Percentiles rank a stretch among this genome's conserved stretches.
Conservation (phyloP, 2,888 invertebrate species). For the Leptinotarsa tumamoca region DNA sequence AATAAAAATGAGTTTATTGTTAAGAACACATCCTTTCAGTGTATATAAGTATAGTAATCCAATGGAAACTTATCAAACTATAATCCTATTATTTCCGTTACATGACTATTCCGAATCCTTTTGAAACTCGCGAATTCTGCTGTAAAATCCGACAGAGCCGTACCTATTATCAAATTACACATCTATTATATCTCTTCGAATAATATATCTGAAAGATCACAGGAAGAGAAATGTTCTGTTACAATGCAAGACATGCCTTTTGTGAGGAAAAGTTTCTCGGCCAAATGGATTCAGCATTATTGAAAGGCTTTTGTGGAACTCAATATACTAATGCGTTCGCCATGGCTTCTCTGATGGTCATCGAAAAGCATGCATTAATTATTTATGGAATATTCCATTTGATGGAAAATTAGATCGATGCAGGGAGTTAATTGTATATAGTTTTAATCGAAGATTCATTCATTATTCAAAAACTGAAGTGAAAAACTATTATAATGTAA, state of each 20-base stretch:
- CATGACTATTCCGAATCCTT: background rate
- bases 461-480: background rate
- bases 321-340: constrained; percentile 34
- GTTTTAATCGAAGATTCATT: background rate
- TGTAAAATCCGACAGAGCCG: background rate
- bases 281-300: constrained; percentile 34
- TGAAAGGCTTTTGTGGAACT: constrained; percentile 33
- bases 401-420: background rate
- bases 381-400: constrained; percentile 11
- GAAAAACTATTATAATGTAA: background rate
- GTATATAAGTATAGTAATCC: no score
- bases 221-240: constrained; percentile 15
- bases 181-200: constrained; percentile 20
- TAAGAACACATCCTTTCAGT: no score
- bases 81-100: background rate
- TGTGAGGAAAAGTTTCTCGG: constrained; percentile 31
- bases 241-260: constrained; percentile 26
- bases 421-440: background rate
- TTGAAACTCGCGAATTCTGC: background rate
- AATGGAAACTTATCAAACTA: no score
- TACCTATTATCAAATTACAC: constrained; percentile 24
- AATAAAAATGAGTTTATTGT: no score
- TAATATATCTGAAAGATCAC: constrained; percentile 18
- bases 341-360: constrained; percentile 7
- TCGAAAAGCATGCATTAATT: background rate